These are phyloP conservation scores for Ceratoteleas bidentatus DNA, from an alignment of 1,140 invertebrate genomes.

Conservation along the genomic window DNA sequence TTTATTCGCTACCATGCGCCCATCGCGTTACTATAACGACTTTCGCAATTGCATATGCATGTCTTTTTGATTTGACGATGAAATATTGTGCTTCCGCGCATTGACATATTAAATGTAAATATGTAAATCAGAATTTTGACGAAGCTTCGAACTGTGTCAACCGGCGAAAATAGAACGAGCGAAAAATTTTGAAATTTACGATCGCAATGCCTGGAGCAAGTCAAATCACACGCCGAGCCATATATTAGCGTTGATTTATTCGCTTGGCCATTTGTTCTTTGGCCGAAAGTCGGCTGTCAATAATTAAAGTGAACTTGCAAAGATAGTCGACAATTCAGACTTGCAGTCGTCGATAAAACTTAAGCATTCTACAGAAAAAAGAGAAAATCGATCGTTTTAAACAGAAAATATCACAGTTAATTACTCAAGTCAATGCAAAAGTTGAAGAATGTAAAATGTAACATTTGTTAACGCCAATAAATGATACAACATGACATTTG, in stretches of 20 bases:
- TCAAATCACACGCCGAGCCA: conserved; percentile 1
- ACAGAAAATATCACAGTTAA: no score
- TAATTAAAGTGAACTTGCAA: conserved; percentile 1
- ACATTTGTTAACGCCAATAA: no score
- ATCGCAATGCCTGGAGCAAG: background rate
- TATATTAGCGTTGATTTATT: conserved; percentile 29
- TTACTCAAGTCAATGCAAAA: no score
- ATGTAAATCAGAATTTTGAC: conserved; percentile 21
- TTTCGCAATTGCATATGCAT: conserved; percentile 16
- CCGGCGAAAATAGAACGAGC: background rate
- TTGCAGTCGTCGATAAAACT: background rate
- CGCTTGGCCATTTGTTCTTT: conserved; percentile 4
- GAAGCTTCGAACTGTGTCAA: background rate
- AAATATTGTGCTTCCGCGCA: conserved; percentile 15
- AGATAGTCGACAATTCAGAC: background rate
- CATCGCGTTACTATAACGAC: conserved; percentile 11
- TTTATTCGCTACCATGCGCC: conserved; percentile 8
- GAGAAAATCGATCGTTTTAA: background rate
- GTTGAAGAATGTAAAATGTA: no score
- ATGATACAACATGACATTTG: no score
- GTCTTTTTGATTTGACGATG: conserved; percentile 19
- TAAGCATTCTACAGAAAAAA: background rate
- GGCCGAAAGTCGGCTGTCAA: background rate
- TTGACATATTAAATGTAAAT: conserved; percentile 17
- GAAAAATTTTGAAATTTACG: conserved; percentile 13